Base-by-base conservation (phyloP, 2,797 vertebrate species). In the Cichlasoma orientale region DNA sequence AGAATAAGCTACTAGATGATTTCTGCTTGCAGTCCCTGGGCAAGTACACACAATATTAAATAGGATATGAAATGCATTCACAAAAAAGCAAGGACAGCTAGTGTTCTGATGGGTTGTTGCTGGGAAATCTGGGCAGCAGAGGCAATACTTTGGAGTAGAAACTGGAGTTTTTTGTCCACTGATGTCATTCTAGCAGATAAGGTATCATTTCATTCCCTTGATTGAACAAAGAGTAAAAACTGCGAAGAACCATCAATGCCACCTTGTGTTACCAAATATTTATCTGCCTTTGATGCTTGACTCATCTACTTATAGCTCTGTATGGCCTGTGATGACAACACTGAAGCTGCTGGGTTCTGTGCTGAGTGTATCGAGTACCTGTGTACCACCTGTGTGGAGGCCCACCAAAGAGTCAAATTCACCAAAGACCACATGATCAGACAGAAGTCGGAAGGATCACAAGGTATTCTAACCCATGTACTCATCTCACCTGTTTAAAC, bases 361-460 rank as follows among this genome's bases (percentile, higher is more conserved):
- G 96, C 97, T 57, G 96, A 98, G 82, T 99, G 98, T 82, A 97
- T 96, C 1, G 98, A 99, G 91, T 99, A 97, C 96, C 94, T 99
- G 78, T 99, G 98, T 58, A 94, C 96, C 87, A 97, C 97, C n/a
- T 99, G 98, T 75, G 97, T 99, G 83, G 95, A 97, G 85, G 98
- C 98, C 73, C 98, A 99, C 89, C 97, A 98, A 76, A 95, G 98
- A 78, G 98, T 99, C 54, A 98, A 98, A 92, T 98, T 98, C 93
- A 99, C 98, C 68, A 97, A 97, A 88, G 98, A 99, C 86, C 97
- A 99, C 87, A 96, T 95, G 63, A 97, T 99, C 78, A 96, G 97
- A 72, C 97, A 97, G 81, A 98, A 96, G 84, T 96, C 97, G 41
- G 97, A 98, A 52, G 94, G 96, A 16, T 95, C 96, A 53, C 96